Evolutionary conservation across 2,797 vertebrate species (phyloP).

Genomic region (Enteromius treurensis): DNA sequence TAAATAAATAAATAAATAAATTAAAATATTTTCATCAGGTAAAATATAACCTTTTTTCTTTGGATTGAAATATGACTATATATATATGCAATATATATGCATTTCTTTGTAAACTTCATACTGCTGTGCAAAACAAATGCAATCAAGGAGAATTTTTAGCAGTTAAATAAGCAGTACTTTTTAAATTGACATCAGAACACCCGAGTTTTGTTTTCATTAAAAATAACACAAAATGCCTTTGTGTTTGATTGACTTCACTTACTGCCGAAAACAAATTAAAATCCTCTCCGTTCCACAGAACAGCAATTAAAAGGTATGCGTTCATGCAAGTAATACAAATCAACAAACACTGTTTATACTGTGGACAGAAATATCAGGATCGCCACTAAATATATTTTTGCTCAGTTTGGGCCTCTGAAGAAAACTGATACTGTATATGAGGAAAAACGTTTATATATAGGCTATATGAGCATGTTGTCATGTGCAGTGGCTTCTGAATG

Average conservation of each 20-base stretch:
- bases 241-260: not conserved
- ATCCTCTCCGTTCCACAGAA: not conserved
- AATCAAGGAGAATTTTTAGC: not conserved
- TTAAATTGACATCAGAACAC: not conserved
- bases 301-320: not conserved
- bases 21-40: not conserved
- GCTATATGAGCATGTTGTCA: not conserved
- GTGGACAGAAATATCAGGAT: not conserved
- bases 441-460: not conserved
- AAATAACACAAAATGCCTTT: not conserved
- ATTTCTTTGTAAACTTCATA: not conserved
- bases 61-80: not conserved
- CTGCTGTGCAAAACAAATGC: not conserved
- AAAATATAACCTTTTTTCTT: not conserved
- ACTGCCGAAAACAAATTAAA: not conserved
- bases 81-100: no score
- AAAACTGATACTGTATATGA: not conserved
- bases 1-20: no score
- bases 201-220: not conserved
- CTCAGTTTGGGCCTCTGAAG: not conserved
- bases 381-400: not conserved
- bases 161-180: not conserved
- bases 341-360: not conserved
- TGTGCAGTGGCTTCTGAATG: not conserved
- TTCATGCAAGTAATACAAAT: conserved; percentile 1